phyloP scores from a whole-genome alignment of 1,140 invertebrate genomes.

The Macrosteles quadrilineatus region DNA sequence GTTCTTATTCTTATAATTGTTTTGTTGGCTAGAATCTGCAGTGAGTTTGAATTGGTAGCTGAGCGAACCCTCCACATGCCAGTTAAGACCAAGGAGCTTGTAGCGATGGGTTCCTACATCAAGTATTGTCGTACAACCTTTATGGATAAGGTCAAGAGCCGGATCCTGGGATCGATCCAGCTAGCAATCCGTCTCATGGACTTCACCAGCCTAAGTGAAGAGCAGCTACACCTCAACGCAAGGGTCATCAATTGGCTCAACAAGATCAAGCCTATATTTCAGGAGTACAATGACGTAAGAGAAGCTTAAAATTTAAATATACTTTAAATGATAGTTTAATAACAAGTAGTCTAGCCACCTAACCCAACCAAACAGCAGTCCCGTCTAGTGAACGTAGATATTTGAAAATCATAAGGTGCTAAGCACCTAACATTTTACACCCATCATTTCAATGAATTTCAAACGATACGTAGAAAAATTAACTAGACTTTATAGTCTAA shows the following conservation, averaged over 20 bases:
- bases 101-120: constrained; percentile 67
- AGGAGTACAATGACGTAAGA: constrained; percentile 51
- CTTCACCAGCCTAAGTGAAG: constrained; percentile 64
- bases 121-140: constrained; percentile 61
- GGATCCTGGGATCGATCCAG: constrained; percentile 61
- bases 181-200: constrained; percentile 67
- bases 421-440: no score
- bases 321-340: constrained; percentile 68
- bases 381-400: neutral
- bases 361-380: constrained; percentile 1
- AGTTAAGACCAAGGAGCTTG: constrained; percentile 66
- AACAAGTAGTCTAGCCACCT: constrained; percentile 60
- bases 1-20: no score
- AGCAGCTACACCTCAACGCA: constrained; percentile 58
- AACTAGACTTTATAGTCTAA: no score
- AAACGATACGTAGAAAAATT: no score
- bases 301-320: constrained; percentile 60
- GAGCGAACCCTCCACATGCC: constrained; percentile 57
- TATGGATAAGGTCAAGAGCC: constrained; percentile 60
- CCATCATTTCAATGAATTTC: no score
- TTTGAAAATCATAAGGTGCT: neutral
- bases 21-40: constrained; percentile 11
- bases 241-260: constrained; percentile 28
- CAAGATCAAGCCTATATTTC: constrained; percentile 28
- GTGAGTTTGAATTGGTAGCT: constrained; percentile 19